These are phyloP conservation scores for Drosophila peninsularis DNA, from an alignment of 2,888 invertebrate species.

Conservation along the genomic window DNA sequence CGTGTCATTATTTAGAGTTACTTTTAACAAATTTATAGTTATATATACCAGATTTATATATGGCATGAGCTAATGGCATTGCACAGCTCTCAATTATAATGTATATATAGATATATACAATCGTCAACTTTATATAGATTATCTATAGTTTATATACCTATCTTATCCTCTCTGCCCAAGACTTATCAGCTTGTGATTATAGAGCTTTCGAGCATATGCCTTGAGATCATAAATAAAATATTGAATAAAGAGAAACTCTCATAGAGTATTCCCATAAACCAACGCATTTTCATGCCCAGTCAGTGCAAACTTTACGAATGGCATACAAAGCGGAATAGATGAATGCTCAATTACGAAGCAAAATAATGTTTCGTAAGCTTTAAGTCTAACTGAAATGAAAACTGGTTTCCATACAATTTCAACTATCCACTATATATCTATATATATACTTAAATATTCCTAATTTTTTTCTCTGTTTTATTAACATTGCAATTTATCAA, in stretches of 20 bases:
- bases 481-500: constrained; percentile 13
- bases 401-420: constrained; percentile 2
- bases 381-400: not conserved
- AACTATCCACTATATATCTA: not conserved
- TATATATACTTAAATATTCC: not conserved
- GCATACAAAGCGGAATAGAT: constrained; percentile 1
- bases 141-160: not conserved
- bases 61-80: not conserved
- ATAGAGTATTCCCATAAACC: too few species aligned
- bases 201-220: too few species aligned
- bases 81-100: not conserved
- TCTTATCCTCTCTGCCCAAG: not conserved
- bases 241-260: too few species aligned
- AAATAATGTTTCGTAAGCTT: not conserved
- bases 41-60: not conserved
- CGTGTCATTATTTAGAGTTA: constrained; percentile 31
- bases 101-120: not conserved
- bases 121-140: not conserved
- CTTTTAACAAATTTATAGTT: not conserved
- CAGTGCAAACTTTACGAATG: constrained; percentile 13
- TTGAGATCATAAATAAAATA: not conserved
- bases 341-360: not conserved
- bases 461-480: not conserved
- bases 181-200: not conserved
- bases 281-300: too few species aligned